Base-by-base conservation (phyloP, 1,140 invertebrate species). In the Papilio glaucus region DNA sequence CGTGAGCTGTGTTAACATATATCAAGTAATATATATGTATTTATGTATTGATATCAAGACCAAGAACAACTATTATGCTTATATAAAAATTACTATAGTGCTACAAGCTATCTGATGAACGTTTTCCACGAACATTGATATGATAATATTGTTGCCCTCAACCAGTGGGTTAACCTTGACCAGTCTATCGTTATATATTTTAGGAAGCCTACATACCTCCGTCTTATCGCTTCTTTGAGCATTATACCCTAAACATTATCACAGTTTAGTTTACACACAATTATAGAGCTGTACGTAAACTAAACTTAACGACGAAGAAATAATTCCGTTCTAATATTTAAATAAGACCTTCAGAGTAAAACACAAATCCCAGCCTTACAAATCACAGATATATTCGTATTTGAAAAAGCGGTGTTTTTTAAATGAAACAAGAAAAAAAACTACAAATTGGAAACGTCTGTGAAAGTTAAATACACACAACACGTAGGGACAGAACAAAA, bases 401-500 rank as follows among this genome's bases (percentile, higher is more conserved):
- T 33, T 53, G 4, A 42, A 67, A 67, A 65, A 24, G 21, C 5
- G 21, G 0, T 3, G 12, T 24, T 53, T 24, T 53, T 24, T 12
- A 24, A 53, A 42, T n/a, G 3, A 41, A 67, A 67, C 38, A 13
- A 68, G 1, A 42, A 42, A 68, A 45, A 68, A 29, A 68, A 68
- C 8, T 26, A 60, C 18, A 12, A 10, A 26, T 41, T 42, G 39
- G 24, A 42, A 68, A 45, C 39, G 39, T 68, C 39, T 42, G 63
- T 68, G 63, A 21, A 26, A 65, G 29, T 41, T 21, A 68, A 37
- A 69, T 33, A 33, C n/a, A 69, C 24, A 49, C 24, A 53, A 49
- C 4, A 68, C 65, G 41, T 68, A 69, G 67, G 42, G 67, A 69
- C 24, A 37, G 67, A 69, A 69, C 45, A 49, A 39, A 65, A 65